Base-by-base conservation (phyloP, 2,113 vertebrate species). In the Illadopsis cleaveri region DNA sequence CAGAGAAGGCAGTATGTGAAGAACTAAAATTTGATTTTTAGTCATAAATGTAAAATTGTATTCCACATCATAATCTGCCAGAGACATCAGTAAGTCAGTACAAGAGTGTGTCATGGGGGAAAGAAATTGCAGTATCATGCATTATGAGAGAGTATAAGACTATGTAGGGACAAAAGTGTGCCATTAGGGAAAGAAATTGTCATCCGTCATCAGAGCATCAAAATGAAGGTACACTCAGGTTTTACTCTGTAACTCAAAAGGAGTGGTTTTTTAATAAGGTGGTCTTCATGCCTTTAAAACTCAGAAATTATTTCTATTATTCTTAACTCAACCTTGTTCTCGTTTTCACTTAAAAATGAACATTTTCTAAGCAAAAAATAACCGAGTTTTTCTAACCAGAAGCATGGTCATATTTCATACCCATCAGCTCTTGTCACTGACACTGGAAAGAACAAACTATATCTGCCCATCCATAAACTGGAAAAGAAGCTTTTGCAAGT, bases 11-110 rank as follows among this genome's bases (percentile, higher is more conserved):
- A 94, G 48, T 37, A 78, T 80, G 38, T 8, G 38, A 93, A 93
- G 66, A 97, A 92, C 42, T 60, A 95, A 97, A 96, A 85, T 76
- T 75, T 85, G 57, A 27, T 42, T 95, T 97, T 95, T 58, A 83
- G 45, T 92, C 76, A 86, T 82, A 91, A 97, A 94, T 93, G 84
- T 27, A 95, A 97, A 97, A 90, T 60, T 85, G 57, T 76, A 93
- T 92, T 97, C 90, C 88, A 62, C 78, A 45, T 79, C 15, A 12
- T 77, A 93, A 93, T 82, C 84, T 90, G 86, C 60, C 94, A 97
- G 85, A 95, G 42, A 23, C 7, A 69, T 19, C 14, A 58, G 30
- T 18, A 80, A 69, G 37, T 90, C 94, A 77, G 71, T 76, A 79
- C 69, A 92, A 82, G 88, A 94, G 38, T 21, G 62, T 81, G 82